Base-by-base conservation (phyloP, 1,140 invertebrate species). In the Akabosia matsudoensis region DNA sequence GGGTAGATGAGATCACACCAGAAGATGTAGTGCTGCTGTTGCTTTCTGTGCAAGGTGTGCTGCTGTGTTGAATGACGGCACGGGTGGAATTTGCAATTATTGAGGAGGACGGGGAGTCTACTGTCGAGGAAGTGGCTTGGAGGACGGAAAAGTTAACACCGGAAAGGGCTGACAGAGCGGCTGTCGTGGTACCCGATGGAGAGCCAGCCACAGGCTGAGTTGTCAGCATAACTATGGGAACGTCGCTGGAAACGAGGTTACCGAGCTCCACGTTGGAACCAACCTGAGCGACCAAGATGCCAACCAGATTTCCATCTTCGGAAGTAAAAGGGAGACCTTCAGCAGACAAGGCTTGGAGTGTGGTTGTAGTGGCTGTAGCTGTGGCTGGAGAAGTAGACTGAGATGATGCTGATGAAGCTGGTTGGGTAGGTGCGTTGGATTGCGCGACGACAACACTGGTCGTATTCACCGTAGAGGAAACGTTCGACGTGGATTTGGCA, bases 211-310 rank as follows among this genome's bases (percentile, higher is more conserved):
- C 28, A 18, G 54, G 28, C n/a, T 73, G 54, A 0, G 76, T 54
- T 31, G 76, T 73, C 22, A 79, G 33, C 67, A 79, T 74, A 7
- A 79, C 76, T 24, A 79, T 72, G 24, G 61, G 26, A 45, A 74
- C 78, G 1, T 71, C 52, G 26, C 45, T 22, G 22, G 72, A 75
- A 72, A 79, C 54, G 14, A 79, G 26, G 22, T 56, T 76, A 0
- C 74, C 64, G 18, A 78, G 70, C 18, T 77, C 79, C n/a, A 73
- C 74, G 34, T 79, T 77, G 1, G 70, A 73, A 33, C 64, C 67
- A 18, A 78, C 54, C 26, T 26, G 51, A 18, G 80, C 79, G 26
- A 81, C 51, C 1, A 81, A 37, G 54, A 76, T 79, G 71, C 80
- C 80, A 61, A 81, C 76, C 14, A 81, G 73, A 31, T 75, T 76